phyloP scores from a whole-genome alignment of 2,113 vertebrate genomes.

The Gorilla gorilla region DNA sequence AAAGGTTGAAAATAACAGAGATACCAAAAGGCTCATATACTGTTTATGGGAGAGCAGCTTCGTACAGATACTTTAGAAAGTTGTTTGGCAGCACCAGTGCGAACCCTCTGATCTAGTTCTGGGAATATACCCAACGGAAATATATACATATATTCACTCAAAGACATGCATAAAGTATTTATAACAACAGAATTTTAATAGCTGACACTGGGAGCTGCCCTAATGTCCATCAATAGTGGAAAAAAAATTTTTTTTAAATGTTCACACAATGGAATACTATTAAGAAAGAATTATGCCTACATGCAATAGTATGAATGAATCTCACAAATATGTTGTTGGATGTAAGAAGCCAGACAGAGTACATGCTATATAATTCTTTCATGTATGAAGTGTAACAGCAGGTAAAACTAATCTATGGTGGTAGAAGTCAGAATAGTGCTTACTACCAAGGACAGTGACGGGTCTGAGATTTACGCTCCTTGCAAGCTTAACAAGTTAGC shows the following conservation, averaged over 20 bases:
- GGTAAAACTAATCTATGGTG: not conserved
- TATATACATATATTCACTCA: not conserved
- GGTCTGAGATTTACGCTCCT: not conserved
- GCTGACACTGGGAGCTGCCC: not conserved
- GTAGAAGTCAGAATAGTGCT: not conserved
- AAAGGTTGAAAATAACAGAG: not conserved
- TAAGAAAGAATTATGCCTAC: not conserved
- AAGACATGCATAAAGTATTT: not conserved
- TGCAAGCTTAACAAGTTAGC: not conserved
- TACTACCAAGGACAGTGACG: not conserved
- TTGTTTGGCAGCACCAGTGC: not conserved
- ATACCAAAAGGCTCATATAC: not conserved
- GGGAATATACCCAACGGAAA: not conserved
- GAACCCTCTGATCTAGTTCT: not conserved
- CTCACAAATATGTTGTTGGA: not conserved
- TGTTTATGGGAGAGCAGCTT: not conserved
- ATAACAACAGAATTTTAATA: not conserved
- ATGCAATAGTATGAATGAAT: not conserved
- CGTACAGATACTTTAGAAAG: not conserved
- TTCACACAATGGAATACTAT: not conserved
- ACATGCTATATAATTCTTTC: not conserved
- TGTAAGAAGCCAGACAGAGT: not conserved
- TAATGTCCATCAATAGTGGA: not conserved
- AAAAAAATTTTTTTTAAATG: constrained; percentile 28
- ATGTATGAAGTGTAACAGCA: not conserved